Base-by-base conservation (phyloP, 2,888 invertebrate genomes). In the Cephus nigrinus region DNA sequence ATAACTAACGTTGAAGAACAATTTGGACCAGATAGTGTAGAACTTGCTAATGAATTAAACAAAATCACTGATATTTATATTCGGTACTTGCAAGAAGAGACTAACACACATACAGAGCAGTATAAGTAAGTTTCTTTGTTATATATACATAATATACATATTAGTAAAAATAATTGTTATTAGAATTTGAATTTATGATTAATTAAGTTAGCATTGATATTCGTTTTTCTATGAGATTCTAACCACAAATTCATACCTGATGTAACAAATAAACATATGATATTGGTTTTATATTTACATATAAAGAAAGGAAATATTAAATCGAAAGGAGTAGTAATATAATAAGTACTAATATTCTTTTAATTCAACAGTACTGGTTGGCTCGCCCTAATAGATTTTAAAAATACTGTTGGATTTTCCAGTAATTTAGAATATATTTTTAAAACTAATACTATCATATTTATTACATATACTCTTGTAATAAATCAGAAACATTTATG, bases 1-100 rank as follows among this genome's bases (percentile, higher is more conserved):
- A 91, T 95, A 4, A 91, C 92, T 68, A 93, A 93, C 32, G 91
- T 94, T 12, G 93, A 93, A 83, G 93, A 93, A 83, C 93, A 94
- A 83, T 96, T 93, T 88, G 96, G 95, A 0, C 91, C 92, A 0
- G 93, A 93, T 75, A 95, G 95, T 86, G 93, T 95, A 30, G 95
- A 96, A 88, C 92, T 94, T 68, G 94, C 94, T 0, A 93, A 94
- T 80, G 95, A 95, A 86, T 90, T 95, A 34, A 93, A 94, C 75
- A 95, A 95, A 86, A 92, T 94, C 32, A 93, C 94, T 0, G 94
- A 95, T 82, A 92, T 95, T 34, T 93, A 93, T 91, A 84, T 94
- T 80, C 93, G 92, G 80, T 92, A 93, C 81, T 90, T 94, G 32
- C 83, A 83, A 69, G 78, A 84, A 23, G 84, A 87, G 76, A 76